phyloP scores from a whole-genome alignment of 2,888 invertebrate genomes.

The Psylliodes chrysocephalus region DNA sequence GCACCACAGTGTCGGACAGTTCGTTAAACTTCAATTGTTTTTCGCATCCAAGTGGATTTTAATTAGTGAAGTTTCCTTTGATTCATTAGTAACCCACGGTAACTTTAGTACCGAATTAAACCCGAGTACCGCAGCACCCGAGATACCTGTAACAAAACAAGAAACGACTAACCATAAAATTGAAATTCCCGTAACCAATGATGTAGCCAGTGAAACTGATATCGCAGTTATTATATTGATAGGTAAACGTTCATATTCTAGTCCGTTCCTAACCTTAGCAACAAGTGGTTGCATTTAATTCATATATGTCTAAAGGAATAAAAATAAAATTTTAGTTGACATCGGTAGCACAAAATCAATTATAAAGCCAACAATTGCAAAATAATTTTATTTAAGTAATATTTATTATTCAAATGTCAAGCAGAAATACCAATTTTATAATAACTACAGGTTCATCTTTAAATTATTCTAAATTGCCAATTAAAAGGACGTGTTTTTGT shows the following conservation, averaged over 20 bases:
- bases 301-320: no score
- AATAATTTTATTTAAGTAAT: no score
- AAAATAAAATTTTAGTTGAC: no score
- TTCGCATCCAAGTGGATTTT: conserved; percentile 90
- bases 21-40: conserved; percentile 79
- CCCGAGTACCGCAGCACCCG: conserved; percentile 65
- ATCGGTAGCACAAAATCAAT: no score
- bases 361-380: no score
- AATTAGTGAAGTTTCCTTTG: conserved; percentile 89
- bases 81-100: conserved; percentile 79
- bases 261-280: no score
- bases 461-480: no score
- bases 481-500: no score
- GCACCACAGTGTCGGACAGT: conserved; percentile 82
- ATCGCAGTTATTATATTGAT: conserved; percentile 83
- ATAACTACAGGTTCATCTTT: no score
- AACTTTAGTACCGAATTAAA: conserved; percentile 78
- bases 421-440: no score
- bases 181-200: conserved; percentile 74
- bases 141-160: conserved; percentile 64
- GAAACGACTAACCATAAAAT: conserved; percentile 65
- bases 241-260: conserved; percentile 61
- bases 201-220: conserved; percentile 75
- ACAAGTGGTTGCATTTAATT: no score
- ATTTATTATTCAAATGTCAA: no score